Evolutionary conservation across 2,113 vertebrate genomes (phyloP).

Genomic region (Platycercus adscitus): DNA sequence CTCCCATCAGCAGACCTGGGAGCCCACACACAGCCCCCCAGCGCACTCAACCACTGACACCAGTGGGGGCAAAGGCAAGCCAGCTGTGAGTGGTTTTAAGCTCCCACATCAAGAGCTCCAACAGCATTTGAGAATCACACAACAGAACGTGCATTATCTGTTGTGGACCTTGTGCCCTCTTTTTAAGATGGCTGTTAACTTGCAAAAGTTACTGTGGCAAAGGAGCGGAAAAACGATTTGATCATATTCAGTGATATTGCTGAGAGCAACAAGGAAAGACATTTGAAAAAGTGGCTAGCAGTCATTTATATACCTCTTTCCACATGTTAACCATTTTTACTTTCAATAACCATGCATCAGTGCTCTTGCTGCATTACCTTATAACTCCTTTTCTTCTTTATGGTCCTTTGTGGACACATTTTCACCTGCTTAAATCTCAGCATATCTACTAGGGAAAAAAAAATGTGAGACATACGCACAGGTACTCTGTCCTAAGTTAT

Average conservation of each 20-base stretch:
- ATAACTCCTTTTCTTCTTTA: slow-evolving; percentile 69
- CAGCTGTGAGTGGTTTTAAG: not conserved
- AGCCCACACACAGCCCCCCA: not conserved
- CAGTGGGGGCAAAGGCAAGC: not conserved
- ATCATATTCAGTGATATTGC: slow-evolving; percentile 56
- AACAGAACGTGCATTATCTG: slow-evolving; percentile 3
- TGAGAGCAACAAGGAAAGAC: slow-evolving; percentile 59
- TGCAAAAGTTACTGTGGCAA: slow-evolving; percentile 43
- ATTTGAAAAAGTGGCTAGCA: slow-evolving; percentile 65
- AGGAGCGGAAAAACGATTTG: slow-evolving; percentile 64
- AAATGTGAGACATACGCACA: not conserved
- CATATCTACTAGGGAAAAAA: slow-evolving; percentile 19
- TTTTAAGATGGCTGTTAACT: slow-evolving; percentile 55
- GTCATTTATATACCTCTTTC: slow-evolving; percentile 68
- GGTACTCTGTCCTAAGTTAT: not conserved
- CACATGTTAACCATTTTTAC: slow-evolving; percentile 68
- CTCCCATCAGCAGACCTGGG: not conserved
- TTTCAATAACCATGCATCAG: slow-evolving; percentile 71
- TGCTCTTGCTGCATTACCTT: slow-evolving; percentile 64
- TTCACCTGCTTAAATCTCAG: slow-evolving; percentile 59
- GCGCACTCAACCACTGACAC: not conserved
- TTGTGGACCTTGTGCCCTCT: not conserved
- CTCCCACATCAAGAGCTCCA: not conserved
- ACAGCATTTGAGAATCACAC: not conserved
- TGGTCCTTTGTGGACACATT: slow-evolving; percentile 67